Evolutionary conservation across 2,888 invertebrate species (phyloP).

Genomic region (Subacronicta megacephala): DNA sequence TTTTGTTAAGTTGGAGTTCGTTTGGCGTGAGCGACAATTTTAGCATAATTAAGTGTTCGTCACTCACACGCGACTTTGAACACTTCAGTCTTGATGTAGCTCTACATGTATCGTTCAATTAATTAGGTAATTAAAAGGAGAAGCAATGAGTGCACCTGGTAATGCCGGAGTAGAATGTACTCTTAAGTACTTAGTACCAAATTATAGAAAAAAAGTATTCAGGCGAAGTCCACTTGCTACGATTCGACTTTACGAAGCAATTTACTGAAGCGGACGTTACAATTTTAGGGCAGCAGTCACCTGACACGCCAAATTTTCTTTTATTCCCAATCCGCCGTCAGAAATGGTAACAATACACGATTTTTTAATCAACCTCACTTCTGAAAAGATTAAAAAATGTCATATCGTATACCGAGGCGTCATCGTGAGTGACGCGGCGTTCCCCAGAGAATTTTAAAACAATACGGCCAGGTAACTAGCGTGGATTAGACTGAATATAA

Average conservation of each 20-base stretch:
- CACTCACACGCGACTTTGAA: constrained; percentile 1
- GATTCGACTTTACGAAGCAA: too few species aligned
- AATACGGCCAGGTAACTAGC: constrained; percentile 53
- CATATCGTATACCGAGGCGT: constrained; percentile 26
- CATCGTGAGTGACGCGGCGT: constrained; percentile 42
- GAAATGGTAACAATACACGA: constrained; percentile 40
- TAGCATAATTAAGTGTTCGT: neutral
- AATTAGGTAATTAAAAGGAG: neutral
- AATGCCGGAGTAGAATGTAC: too few species aligned
- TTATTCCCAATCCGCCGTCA: constrained; percentile 38
- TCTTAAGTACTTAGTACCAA: too few species aligned
- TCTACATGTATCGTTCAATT: neutral
- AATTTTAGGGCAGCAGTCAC: constrained; percentile 1
- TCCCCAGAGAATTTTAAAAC: constrained; percentile 49
- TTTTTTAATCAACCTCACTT: constrained; percentile 48
- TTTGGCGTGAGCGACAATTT: neutral
- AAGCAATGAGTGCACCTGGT: too few species aligned
- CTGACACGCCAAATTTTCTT: constrained; percentile 14
- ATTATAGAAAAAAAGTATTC: too few species aligned
- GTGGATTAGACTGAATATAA: constrained; percentile 52
- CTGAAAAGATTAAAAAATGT: constrained; percentile 40
- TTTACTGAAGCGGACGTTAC: constrained; percentile 5
- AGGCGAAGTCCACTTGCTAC: too few species aligned
- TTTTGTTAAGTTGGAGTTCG: neutral
- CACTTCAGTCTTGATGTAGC: neutral